Conservation (phyloP, 2,113 vertebrate genomes). For the Oreotrochilus melanogaster region DNA sequence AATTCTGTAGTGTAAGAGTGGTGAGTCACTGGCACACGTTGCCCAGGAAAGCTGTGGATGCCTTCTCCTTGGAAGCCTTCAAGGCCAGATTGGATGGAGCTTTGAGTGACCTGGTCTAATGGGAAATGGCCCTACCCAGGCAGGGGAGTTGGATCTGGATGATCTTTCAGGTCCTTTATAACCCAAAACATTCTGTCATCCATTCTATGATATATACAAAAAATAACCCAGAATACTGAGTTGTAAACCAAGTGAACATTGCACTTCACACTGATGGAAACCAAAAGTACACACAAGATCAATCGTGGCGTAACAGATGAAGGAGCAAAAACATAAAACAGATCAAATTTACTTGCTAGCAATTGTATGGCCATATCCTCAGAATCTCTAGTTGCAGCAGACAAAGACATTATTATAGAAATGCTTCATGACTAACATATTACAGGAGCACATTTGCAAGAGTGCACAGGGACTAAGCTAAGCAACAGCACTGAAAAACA, state of each 20-base stretch:
- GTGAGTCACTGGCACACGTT: no score
- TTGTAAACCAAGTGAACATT: background rate
- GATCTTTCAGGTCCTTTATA: no score
- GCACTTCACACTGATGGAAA: background rate
- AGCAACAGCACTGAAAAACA: background rate
- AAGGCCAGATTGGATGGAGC: no score
- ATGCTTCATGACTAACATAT: background rate
- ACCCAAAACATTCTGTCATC: no score
- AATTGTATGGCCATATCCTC: background rate
- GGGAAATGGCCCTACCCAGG: no score
- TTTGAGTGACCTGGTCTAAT: no score
- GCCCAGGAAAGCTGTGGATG: no score
- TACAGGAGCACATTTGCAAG: background rate
- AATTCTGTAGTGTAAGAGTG: no score
- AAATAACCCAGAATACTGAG: background rate
- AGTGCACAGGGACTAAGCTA: background rate
- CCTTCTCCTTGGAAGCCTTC: no score
- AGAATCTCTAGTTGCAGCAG: background rate
- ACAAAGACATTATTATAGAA: background rate
- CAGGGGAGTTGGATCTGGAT: no score
- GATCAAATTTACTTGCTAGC: background rate
- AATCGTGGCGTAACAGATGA: background rate
- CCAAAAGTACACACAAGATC: background rate
- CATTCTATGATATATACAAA: background rate
- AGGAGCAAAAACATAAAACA: background rate